These are phyloP conservation scores for Drosophila melanica DNA, from an alignment of 1,140 invertebrate species.

Conservation along the genomic window DNA sequence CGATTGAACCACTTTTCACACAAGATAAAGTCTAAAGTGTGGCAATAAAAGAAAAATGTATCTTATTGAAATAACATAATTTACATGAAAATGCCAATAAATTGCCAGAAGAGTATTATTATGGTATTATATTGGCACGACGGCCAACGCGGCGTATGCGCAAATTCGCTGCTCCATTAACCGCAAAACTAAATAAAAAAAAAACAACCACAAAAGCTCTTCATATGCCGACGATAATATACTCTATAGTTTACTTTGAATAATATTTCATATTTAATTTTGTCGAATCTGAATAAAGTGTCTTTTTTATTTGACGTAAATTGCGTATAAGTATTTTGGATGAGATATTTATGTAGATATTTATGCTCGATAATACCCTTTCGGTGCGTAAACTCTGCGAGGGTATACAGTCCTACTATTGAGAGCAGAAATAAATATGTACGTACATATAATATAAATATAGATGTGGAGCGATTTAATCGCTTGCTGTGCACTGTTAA, in stretches of 20 bases:
- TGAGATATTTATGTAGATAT: neutral
- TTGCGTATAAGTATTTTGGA: neutral
- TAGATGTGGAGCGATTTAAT: slow-evolving; percentile 69
- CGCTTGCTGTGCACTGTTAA: slow-evolving; percentile 68
- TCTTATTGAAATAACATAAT: slow-evolving; percentile 78
- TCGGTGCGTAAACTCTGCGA: neutral
- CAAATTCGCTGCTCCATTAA: slow-evolving; percentile 48
- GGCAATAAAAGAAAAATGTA: slow-evolving; percentile 73
- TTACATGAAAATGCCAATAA: slow-evolving; percentile 75
- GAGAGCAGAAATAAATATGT: slow-evolving; percentile 18
- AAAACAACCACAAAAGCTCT: slow-evolving; percentile 2
- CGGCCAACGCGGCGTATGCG: slow-evolving; percentile 36
- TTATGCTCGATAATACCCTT: neutral
- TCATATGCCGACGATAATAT: neutral
- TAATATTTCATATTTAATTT: no score
- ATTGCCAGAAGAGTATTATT: slow-evolving; percentile 61
- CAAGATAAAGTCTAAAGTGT: slow-evolving; percentile 68
- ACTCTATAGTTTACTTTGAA: neutral
- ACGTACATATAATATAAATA: slow-evolving; percentile 51
- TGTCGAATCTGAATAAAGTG: no score
- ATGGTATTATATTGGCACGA: neutral
- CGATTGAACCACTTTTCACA: slow-evolving; percentile 78
- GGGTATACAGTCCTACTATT: neutral
- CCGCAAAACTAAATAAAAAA: slow-evolving; percentile 32
- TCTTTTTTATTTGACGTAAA: no score